These are phyloP conservation scores for Oncorhynchus mykiss DNA, from an alignment of 2,113 vertebrate genomes.

Conservation along the genomic window DNA sequence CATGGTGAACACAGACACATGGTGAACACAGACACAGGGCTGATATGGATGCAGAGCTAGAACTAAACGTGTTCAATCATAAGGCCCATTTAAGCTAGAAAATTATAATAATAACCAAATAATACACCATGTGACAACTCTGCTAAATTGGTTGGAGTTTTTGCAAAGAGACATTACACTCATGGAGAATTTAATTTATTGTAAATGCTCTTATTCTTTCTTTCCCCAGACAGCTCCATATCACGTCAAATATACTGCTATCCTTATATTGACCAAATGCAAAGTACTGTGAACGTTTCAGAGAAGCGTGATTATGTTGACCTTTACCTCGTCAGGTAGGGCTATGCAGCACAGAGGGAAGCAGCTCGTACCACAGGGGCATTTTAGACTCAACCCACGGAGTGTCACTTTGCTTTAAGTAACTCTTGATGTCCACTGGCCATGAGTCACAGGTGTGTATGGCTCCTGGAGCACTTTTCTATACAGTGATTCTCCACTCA, in stretches of 20 bases:
- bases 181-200: too few relatives aligned
- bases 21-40: too few relatives aligned
- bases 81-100: too few relatives aligned
- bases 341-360: neutral
- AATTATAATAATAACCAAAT: too few relatives aligned
- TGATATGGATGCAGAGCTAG: too few relatives aligned
- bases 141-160: too few relatives aligned
- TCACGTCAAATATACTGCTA: neutral
- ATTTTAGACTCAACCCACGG: slow-evolving; percentile 16
- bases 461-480: slow-evolving; percentile 6
- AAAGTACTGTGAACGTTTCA: slow-evolving; percentile 2
- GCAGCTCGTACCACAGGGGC: neutral
- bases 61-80: too few relatives aligned
- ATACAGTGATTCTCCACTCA: slow-evolving; percentile 17
- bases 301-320: neutral
- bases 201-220: too few relatives aligned
- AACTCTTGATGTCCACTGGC: slow-evolving; percentile 12
- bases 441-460: slow-evolving; percentile 53
- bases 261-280: neutral
- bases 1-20: too few relatives aligned
- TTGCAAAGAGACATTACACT: too few relatives aligned
- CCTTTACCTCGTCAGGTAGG: neutral
- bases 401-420: slow-evolving; percentile 35
- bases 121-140: too few relatives aligned
- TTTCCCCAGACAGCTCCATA: too few relatives aligned